Conservation (phyloP, 30 jellyfish, hydroid and myxozoan genomes). For the Mastigias papua region DNA sequence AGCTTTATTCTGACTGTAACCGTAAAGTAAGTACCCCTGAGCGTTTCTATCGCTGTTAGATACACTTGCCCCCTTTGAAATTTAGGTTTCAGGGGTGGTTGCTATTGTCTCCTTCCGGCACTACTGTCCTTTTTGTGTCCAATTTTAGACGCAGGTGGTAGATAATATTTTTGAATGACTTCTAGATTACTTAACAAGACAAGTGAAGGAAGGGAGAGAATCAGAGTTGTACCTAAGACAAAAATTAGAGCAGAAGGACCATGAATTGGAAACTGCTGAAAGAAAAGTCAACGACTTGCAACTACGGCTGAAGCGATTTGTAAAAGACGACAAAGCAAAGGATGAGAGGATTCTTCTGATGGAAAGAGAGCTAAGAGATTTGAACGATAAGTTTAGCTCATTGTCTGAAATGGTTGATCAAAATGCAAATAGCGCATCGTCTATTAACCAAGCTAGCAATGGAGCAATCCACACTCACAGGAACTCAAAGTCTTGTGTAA, state of each 20-base stretch:
- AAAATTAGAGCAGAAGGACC: conserved; percentile 76
- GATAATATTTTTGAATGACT: neutral
- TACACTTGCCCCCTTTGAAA: too few species aligned
- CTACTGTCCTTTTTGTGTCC: neutral
- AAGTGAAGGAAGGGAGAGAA: conserved; percentile 85
- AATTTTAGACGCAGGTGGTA: neutral
- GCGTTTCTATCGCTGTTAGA: too few species aligned
- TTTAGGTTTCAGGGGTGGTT: too few species aligned
- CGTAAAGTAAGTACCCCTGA: too few species aligned
- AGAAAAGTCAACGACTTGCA: conserved; percentile 88
- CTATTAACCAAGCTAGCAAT: conserved; percentile 15
- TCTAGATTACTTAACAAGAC: conserved; percentile 83
- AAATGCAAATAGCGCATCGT: conserved; percentile 22
- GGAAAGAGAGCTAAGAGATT: conserved; percentile 79
- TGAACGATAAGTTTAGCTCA: conserved; percentile 67
- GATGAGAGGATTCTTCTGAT: conserved; percentile 78
- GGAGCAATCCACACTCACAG: neutral
- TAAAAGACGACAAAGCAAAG: conserved; percentile 91
- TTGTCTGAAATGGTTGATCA: conserved; percentile 76
- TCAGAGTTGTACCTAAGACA: conserved; percentile 60
- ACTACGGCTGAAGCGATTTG: conserved; percentile 87
- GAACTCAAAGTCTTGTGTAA: conserved; percentile 64
- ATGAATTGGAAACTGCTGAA: conserved; percentile 84
- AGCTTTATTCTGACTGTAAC: too few species aligned
- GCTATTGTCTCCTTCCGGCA: neutral